Conservation (phyloP, 2,888 invertebrate genomes). For the Andrena hattorfiana region DNA sequence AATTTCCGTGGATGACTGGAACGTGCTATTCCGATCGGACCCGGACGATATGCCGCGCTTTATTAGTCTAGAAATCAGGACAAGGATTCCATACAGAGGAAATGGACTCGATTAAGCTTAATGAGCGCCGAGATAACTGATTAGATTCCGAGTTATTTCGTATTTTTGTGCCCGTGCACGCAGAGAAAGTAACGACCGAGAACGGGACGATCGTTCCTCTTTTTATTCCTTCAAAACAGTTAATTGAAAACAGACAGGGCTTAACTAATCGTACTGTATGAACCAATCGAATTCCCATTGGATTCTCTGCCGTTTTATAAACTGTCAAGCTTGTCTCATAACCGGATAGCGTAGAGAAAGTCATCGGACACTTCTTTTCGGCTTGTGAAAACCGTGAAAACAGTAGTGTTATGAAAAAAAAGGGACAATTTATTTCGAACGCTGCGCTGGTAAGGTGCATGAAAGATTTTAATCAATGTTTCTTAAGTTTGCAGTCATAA, state of each 20-base stretch:
- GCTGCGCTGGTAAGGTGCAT: background rate
- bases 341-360: constrained; percentile 36
- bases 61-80: background rate
- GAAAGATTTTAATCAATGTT: constrained; percentile 1
- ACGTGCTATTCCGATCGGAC: background rate
- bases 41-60: background rate
- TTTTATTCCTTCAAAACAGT: constrained; percentile 13
- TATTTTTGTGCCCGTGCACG: background rate
- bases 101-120: constrained; percentile 27
- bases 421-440: background rate
- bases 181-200: constrained; percentile 39
- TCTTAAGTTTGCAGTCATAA: background rate
- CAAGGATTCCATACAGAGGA: constrained; percentile 11
- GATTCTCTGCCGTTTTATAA: constrained; percentile 38
- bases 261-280: constrained; percentile 5
- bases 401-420: background rate
- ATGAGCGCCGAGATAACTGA: constrained; percentile 42
- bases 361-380: constrained; percentile 22
- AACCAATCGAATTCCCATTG: constrained; percentile 46
- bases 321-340: constrained; percentile 27
- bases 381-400: constrained; percentile 12
- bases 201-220: constrained; percentile 17
- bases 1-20: constrained; percentile 27
- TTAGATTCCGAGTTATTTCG: constrained; percentile 16
- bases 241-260: background rate